Evolutionary conservation across 2,113 vertebrate genomes (phyloP).

Genomic region (Alligator sinensis): DNA sequence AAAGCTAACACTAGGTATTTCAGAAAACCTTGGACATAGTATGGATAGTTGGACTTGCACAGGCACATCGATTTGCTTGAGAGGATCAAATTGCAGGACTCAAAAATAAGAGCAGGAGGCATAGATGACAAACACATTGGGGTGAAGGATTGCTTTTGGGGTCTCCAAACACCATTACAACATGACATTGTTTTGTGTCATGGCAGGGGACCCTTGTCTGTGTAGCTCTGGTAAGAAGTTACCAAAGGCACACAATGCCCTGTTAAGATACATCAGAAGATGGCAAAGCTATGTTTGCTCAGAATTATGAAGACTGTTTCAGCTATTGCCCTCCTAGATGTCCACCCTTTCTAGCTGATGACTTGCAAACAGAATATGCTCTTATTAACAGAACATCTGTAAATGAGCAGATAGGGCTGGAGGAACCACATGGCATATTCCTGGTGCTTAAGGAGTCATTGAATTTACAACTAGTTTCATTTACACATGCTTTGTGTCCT

Average conservation of each 20-base stretch:
- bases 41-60: not conserved
- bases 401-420: not conserved
- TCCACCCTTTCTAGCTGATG: not conserved
- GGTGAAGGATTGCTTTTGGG: not conserved
- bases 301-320: not conserved
- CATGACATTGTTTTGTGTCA: not conserved
- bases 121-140: not conserved
- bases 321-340: not conserved
- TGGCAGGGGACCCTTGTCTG: not conserved
- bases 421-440: not conserved
- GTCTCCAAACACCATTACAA: not conserved
- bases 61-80: not conserved
- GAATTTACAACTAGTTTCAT: conserved; percentile 32
- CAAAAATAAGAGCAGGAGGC: not conserved
- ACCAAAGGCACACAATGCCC: not conserved
- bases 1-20: not conserved
- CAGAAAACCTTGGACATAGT: not conserved
- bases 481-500: not conserved
- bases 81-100: not conserved
- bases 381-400: conserved; percentile 6
- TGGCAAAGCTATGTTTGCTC: not conserved
- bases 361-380: conserved; percentile 12
- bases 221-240: not conserved
- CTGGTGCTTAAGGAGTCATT: not conserved
- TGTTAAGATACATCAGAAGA: not conserved